Evolutionary conservation across 1,140 invertebrate species (phyloP), one percentile per base, ranked within the genome.

Genomic region (Diprion similis): DNA sequence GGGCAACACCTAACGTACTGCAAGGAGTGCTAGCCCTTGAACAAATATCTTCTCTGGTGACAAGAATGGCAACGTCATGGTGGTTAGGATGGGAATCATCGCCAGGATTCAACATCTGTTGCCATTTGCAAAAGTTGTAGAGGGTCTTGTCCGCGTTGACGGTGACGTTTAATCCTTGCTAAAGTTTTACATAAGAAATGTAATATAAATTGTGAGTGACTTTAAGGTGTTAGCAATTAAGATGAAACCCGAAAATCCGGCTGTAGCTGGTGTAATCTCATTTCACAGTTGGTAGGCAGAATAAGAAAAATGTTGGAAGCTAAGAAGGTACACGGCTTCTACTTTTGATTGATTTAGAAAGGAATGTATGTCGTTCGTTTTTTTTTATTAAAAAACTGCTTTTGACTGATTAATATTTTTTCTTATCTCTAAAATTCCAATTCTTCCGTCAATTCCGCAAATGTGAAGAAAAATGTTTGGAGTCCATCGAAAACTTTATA

Each of bases 1-100:
- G 95, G 45, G 96, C 95, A 76, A 97, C 91, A 19, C 96, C 96
- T 51, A 97, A 87, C 0, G 96, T 97, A 84, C 94, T 95, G 89
- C 90, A 93, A 78, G 93, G 94, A 59, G 92, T 90, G 83, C 94
- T 93, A 78, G 92, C 90, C 72, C 91, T 90, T 48, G 94, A 93
- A 87, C 96, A 97, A 77, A 97, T 97, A 83, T 97, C 94, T 82
- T 93, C 92, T 77, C 96, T 93, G 65, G 97, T 98, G 37, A 98
- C 90, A 8, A 98, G 89, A 78, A 98, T 94, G 59, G 96, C 97
- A 0, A 97, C 95, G 81, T 98, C 97, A 84, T 98, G 97, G 82
- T 98, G 97, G 81, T 96, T 93, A 8, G 95, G 95, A 87, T 97
- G 92, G 6, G 91, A 89, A 76, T 97, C 95, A 78, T 94, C 91